These are phyloP conservation scores for Oncorhynchus masou DNA, from an alignment of 2,113 vertebrate genomes.

Conservation along the genomic window DNA sequence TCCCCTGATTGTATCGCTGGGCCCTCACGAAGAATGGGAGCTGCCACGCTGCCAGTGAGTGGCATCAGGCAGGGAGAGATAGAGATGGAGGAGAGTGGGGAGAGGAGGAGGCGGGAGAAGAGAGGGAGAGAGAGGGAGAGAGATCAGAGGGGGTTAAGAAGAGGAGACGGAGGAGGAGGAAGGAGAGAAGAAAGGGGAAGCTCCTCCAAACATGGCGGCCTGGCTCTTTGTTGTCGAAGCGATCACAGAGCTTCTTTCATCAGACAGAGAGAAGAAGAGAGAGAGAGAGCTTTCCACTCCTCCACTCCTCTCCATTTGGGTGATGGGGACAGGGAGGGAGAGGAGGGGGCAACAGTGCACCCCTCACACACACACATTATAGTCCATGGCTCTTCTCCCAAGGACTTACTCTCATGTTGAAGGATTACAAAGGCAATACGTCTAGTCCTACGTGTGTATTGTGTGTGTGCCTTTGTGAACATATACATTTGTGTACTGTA, in stretches of 20 bases:
- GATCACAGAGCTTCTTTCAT: constrained; percentile 80
- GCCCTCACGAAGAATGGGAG: constrained; percentile 72
- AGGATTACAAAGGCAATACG: neutral
- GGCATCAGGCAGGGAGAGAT: constrained; percentile 56
- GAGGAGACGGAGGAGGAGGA: constrained; percentile 59
- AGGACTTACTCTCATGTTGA: constrained; percentile 51
- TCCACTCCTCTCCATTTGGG: constrained; percentile 63
- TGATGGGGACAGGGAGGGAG: constrained; percentile 35
- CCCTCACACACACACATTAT: constrained; percentile 52
- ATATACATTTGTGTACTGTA: too few species aligned
- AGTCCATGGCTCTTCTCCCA: constrained; percentile 58
- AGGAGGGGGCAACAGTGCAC: constrained; percentile 62
- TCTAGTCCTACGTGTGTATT: too few species aligned
- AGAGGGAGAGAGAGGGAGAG: constrained; percentile 39
- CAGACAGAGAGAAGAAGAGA: constrained; percentile 57
- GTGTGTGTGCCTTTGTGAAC: neutral
- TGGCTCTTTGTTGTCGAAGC: constrained; percentile 76
- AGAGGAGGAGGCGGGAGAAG: constrained; percentile 16
- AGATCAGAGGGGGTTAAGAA: constrained; percentile 8
- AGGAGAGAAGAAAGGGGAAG: constrained; percentile 73
- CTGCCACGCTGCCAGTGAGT: constrained; percentile 75
- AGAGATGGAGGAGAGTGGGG: constrained; percentile 40
- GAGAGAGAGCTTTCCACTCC: constrained; percentile 41
- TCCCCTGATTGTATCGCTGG: constrained; percentile 79
- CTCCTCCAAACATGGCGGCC: constrained; percentile 74